phyloP scores from a whole-genome alignment of 2,888 invertebrate genomes.

The Eremobia ochroleuca region DNA sequence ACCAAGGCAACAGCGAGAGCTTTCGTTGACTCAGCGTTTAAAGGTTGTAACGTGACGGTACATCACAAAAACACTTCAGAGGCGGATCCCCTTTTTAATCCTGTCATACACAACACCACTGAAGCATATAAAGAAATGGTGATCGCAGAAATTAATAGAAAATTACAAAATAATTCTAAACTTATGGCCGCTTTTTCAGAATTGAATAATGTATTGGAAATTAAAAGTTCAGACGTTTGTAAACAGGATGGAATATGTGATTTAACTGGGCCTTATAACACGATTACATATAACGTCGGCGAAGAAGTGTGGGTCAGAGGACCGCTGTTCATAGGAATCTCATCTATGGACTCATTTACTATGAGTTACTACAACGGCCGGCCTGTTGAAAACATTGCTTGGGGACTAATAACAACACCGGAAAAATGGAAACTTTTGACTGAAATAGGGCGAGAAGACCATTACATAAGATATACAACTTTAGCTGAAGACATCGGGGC shows the following conservation, averaged over 20 bases:
- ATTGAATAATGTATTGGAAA: conserved; percentile 56
- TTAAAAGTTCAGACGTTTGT: conserved; percentile 54
- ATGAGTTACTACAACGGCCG: conserved; percentile 55
- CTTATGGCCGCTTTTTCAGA: conserved; percentile 17
- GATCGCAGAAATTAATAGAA: conserved; percentile 29
- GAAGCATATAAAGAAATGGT: conserved; percentile 40
- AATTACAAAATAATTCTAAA: conserved; percentile 35
- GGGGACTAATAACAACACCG: conserved; percentile 51
- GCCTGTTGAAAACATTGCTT: conserved; percentile 54
- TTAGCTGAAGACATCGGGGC: conserved; percentile 47
- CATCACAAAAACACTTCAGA: conserved; percentile 33
- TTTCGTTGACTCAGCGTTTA: conserved; percentile 42
- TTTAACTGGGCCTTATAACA: conserved; percentile 44
- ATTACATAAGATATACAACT: conserved; percentile 47
- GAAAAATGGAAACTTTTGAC: conserved; percentile 49
- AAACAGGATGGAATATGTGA: conserved; percentile 56
- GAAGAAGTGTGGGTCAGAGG: conserved; percentile 28
- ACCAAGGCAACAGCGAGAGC: conserved; percentile 48
- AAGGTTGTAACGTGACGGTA: conserved; percentile 35
- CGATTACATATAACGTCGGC: conserved; percentile 28
- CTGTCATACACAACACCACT: conserved; percentile 44
- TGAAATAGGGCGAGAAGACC: conserved; percentile 51
- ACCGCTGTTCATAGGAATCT: conserved; percentile 35
- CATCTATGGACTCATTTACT: conserved; percentile 44
- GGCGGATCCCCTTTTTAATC: conserved; percentile 44